Evolutionary conservation across 2,888 invertebrate species (phyloP).

Genomic region (Spilosoma lubricipeda): DNA sequence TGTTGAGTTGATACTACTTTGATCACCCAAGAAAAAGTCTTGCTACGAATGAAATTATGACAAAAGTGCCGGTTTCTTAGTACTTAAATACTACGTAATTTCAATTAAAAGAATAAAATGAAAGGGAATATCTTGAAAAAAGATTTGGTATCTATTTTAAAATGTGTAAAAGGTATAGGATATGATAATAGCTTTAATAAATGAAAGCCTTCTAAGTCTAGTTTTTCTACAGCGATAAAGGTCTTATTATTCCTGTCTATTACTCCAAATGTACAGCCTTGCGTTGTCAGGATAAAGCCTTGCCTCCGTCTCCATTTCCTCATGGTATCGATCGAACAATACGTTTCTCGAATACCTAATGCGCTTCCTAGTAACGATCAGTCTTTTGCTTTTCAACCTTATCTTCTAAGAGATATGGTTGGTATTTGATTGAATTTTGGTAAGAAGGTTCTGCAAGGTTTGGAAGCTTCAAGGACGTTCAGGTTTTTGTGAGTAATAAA

Average conservation of each 20-base stretch:
- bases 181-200: neutral
- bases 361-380: constrained; percentile 14
- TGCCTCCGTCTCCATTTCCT: constrained; percentile 62
- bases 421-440: neutral
- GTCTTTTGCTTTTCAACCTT: constrained; percentile 12
- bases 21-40: neutral
- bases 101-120: neutral
- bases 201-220: neutral
- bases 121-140: neutral
- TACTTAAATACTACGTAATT: too few relatives aligned
- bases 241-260: constrained; percentile 22
- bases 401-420: neutral
- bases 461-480: constrained; percentile 62
- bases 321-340: constrained; percentile 69
- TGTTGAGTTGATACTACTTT: neutral
- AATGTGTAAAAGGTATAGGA: neutral
- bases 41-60: neutral
- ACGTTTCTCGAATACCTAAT: constrained; percentile 72
- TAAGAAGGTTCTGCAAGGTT: constrained; percentile 9
- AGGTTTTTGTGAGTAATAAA: constrained; percentile 14
- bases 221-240: neutral
- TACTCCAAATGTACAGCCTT: constrained; percentile 33
- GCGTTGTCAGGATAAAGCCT: constrained; percentile 32
- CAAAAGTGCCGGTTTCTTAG: neutral
- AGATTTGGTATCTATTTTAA: too few relatives aligned